Base-by-base conservation (phyloP, 2,113 vertebrate genomes). In the Gasterosteus aculeatus region DNA sequence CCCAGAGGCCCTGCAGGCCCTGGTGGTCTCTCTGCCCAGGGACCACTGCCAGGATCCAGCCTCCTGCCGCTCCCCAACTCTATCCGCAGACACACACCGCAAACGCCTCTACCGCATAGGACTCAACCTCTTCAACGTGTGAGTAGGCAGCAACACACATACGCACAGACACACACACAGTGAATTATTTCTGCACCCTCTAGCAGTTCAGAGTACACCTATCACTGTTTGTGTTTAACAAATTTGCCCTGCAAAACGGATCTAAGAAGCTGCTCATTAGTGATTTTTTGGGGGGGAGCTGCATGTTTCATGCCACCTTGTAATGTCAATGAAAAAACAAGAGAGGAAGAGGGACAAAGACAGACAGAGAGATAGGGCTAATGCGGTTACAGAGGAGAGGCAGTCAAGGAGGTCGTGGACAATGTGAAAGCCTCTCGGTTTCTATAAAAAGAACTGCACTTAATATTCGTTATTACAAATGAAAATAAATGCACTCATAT, bases 51-150 rank as follows among this genome's bases (percentile, higher is more conserved):
- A 97, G 89, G 97, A 98, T 78, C 97, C 97, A 0, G 92, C 95
- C 33, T 94, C 96, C 85, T 99, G 97, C 90, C 96, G 95, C 80
- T 98, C 97, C 0, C 97, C 97, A 49, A 98, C 97, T 0, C 95
- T 99, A 38, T 99, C 97, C 84, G 99, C 98, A 0, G 97, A 99
- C 83, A 98, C 96, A 10, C 96, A 97, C 92, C 96, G 98, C 77
- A 99, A 99, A 84, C 95, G 97, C 22, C 96, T 99, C 42, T 99
- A 99, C 84, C 96, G 98, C 68, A 98, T 99, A 1, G 98, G 98
- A 81, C 96, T 99, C 91, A 99, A 99, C 90, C 97, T 99, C 82
- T 99, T 99, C 76, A 99, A 99, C 56, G 96, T 98, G 98, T 99
- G 83, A 98, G 98, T 96, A 83, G 3, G 11, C 58, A 11, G 18